A percentile compares a stretch with the other conserved stretches of the same genome.
Conservation (phyloP, 2,797 vertebrate species). For the Lophius americanus region DNA sequence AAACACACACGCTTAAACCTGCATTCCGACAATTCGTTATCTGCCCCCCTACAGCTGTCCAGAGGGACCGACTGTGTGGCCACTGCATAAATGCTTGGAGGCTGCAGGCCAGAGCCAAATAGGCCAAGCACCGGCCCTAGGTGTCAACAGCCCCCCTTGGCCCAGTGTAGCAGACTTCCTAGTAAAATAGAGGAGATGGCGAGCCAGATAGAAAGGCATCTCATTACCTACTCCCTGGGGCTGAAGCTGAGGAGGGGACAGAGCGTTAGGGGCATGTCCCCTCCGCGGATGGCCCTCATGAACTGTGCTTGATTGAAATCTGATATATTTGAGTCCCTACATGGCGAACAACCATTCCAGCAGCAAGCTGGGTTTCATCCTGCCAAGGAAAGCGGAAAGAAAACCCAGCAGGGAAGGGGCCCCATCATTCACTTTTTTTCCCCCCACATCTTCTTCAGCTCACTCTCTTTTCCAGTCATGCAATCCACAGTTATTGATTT, state of each 20-base stretch:
- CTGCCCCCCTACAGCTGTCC: slow-evolving; percentile 74
- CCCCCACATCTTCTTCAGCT: slow-evolving; percentile 48
- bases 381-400: slow-evolving; percentile 52
- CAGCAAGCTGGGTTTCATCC: slow-evolving; percentile 66
- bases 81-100: slow-evolving; percentile 72
- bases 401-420: slow-evolving; percentile 35
- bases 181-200: slow-evolving; percentile 70
- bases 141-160: slow-evolving; percentile 78
- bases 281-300: slow-evolving; percentile 65
- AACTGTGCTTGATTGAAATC: slow-evolving; percentile 80
- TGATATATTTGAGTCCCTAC: slow-evolving; percentile 73
- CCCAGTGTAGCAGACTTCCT: slow-evolving; percentile 64
- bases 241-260: slow-evolving; percentile 71
- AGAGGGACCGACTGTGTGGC: slow-evolving; percentile 73
- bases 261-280: slow-evolving; percentile 70
- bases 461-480: slow-evolving; percentile 54
- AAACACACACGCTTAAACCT: slow-evolving; percentile 29
- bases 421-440: slow-evolving; percentile 52
- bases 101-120: slow-evolving; percentile 78
- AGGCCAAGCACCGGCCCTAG: slow-evolving; percentile 75
- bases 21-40: slow-evolving; percentile 72
- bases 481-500: slow-evolving; percentile 72
- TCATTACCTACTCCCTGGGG: slow-evolving; percentile 82
- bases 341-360: slow-evolving; percentile 62
- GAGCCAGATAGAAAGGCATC: slow-evolving; percentile 74